Conservation (phyloP, 2,113 vertebrate genomes). For the Solenodon paradoxus region DNA sequence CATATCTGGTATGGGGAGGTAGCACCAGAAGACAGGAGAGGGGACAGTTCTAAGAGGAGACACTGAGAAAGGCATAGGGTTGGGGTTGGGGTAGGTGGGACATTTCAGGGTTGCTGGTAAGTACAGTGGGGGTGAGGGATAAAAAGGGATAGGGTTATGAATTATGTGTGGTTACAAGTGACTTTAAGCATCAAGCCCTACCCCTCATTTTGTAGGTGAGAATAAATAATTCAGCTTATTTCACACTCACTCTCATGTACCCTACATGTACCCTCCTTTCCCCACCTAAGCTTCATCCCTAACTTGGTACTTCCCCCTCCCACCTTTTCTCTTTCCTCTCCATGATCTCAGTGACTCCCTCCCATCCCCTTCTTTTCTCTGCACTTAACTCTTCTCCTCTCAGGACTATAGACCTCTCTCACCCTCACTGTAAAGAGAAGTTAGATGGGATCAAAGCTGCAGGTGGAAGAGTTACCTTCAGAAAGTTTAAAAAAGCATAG, state of each 20-base stretch:
- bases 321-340: background rate
- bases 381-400: background rate
- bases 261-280: background rate
- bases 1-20: background rate
- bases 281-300: background rate
- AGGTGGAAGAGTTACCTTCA: background rate
- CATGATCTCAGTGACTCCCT: background rate
- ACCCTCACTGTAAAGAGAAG: background rate
- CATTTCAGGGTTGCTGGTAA: background rate
- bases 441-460: background rate
- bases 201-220: background rate
- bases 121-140: background rate
- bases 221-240: background rate
- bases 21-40: background rate
- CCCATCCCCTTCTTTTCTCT: background rate
- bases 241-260: background rate
- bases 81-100: background rate
- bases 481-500: background rate
- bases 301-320: background rate
- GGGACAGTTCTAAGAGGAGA: background rate
- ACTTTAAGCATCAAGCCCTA: background rate
- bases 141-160: background rate
- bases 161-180: background rate
- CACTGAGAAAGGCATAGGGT: background rate
- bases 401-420: background rate